Base-by-base conservation (phyloP, 2,797 vertebrate species). In the Novumbra hubbsi region DNA sequence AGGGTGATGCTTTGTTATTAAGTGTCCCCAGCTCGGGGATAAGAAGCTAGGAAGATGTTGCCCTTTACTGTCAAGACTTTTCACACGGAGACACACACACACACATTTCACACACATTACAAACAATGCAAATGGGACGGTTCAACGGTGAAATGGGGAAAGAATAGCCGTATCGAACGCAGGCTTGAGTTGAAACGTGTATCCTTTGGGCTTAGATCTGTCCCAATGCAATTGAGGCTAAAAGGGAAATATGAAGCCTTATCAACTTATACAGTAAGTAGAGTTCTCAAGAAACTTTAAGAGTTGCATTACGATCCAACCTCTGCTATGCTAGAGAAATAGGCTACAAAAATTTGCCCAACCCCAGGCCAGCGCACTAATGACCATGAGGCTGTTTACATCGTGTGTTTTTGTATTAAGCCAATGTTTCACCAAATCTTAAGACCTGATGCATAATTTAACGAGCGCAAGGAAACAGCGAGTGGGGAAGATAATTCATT, bases 371-470 rank as follows among this genome's bases (percentile, higher is more conserved):
- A 24, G 55, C 9, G 14, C 55, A 24, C 11, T 4, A 60, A 60
- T 60, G 55, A 14, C 55, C 14, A 24, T 72, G 76, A 79, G 80
- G 82, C 80, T 82, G 83, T 84, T 84, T 82, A 78, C 73, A 17
- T 81, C 11, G 65, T 49, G 57, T 70, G 38, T 70, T 30, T 45
- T 75, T 77, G 80, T 85, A 88, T 88, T 86, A 88, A 88, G 83
- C 85, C 85, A 85, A 88, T 86, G 85, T 85, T 88, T 88, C 86
- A 88, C 80, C 48, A 80, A 80, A 76, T 86, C 83, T 83, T 85
- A 87, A 82, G 83, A 82, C 82, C 84, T 80, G 80, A 84, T 87
- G 79, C 83, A 87, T 87, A 83, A 87, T 87, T 87, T 83, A 87
- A 75, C 76, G 73, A 67, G 70, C 81, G 83, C 83, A 81, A 81